Percentiles rank a stretch among this genome's conserved stretches.
Evolutionary conservation across 2,113 vertebrate genomes (phyloP).

Genomic region (Acrocephalus kingi): DNA sequence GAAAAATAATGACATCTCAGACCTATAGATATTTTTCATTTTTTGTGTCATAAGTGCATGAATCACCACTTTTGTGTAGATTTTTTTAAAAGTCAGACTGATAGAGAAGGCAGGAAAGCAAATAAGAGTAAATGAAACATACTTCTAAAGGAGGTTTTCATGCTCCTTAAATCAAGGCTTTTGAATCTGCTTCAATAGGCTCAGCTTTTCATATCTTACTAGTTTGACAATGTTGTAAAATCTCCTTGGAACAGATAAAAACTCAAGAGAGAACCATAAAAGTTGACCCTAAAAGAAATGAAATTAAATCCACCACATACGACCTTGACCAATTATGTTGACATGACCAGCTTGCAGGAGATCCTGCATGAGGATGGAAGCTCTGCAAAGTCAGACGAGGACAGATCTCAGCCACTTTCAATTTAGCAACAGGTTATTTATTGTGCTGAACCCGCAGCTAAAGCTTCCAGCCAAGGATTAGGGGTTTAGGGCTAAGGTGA

Average conservation of each 20-base stretch:
- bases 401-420: not conserved
- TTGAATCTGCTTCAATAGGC: not conserved
- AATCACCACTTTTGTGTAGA: not conserved
- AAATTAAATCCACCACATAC: not conserved
- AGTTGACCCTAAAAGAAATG: not conserved
- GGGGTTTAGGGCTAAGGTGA: not conserved
- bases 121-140: not conserved
- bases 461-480: not conserved
- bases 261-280: not conserved
- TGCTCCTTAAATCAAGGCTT: not conserved
- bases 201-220: not conserved
- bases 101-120: not conserved
- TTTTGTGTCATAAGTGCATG: rapidly evolving
- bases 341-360: not conserved
- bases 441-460: not conserved
- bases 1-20: not conserved
- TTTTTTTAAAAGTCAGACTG: not conserved
- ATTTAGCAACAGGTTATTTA: not conserved
- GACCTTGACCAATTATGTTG: not conserved
- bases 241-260: not conserved
- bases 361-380: not conserved
- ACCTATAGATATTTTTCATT: not conserved
- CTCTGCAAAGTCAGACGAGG: not conserved
- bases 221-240: not conserved
- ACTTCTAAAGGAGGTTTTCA: not conserved